phyloP scores from a whole-genome alignment of 2,888 invertebrate genomes.

The Galerucella calmariensis region DNA sequence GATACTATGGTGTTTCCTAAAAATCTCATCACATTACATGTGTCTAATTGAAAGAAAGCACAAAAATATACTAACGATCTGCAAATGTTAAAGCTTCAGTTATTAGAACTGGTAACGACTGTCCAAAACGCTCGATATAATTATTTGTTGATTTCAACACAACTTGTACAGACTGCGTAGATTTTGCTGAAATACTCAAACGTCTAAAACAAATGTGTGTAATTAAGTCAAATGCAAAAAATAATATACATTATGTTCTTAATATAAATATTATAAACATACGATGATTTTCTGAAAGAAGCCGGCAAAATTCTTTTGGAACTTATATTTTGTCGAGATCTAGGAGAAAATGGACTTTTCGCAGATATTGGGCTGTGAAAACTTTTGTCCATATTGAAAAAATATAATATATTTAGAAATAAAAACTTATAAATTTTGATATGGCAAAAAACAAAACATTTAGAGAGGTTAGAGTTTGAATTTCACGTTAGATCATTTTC shows the following conservation, averaged over 20 bases:
- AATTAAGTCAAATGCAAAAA: constrained; percentile 2
- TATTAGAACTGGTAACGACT: constrained; percentile 85
- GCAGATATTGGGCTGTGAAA: constrained; percentile 46
- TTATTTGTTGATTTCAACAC: constrained; percentile 80
- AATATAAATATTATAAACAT: constrained; percentile 43
- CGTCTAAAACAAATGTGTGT: constrained; percentile 61
- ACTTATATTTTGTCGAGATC: constrained; percentile 55
- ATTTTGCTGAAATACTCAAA: constrained; percentile 71
- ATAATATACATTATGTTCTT: constrained; percentile 14
- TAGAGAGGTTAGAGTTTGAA: background rate
- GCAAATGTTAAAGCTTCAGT: constrained; percentile 89
- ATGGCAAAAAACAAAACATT: background rate
- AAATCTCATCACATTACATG: constrained; percentile 21
- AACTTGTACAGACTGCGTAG: constrained; percentile 77
- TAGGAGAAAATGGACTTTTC: constrained; percentile 58
- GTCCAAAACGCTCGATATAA: constrained; percentile 82
- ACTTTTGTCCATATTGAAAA: constrained; percentile 50
- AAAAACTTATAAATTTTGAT: constrained; percentile 2
- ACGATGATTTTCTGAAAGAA: constrained; percentile 61
- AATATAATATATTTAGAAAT: background rate
- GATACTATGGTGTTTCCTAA: constrained; percentile 64
- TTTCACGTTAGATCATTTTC: background rate
- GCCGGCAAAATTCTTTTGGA: constrained; percentile 54
- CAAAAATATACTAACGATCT: constrained; percentile 67
- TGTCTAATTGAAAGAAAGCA: too few species aligned